Evolutionary conservation across 1,140 invertebrate genomes (phyloP), one percentile per base, ranked within the genome.

Genomic region (Papilio glaucus): DNA sequence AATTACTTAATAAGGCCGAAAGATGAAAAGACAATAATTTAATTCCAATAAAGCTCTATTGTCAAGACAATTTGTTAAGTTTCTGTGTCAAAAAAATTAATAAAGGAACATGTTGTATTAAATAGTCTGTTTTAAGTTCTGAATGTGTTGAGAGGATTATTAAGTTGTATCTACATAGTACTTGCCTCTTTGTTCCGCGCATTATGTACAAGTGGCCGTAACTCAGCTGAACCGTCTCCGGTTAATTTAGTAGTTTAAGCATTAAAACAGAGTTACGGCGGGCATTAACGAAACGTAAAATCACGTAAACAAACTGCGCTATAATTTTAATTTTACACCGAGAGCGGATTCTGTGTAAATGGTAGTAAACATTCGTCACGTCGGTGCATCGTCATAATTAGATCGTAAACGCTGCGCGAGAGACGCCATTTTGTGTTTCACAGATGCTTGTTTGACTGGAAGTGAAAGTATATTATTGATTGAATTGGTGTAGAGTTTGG

Each of bases 331-430:
- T 70, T 73, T 75, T 68, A 71, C 29, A 73, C 57, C 72, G 65
- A 74, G 71, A 72, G 65, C 71, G 41, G 65, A 37, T 72, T 72
- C 74, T 67, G 71, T 72, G 65, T 72, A 70, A 75, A 70, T 62
- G 77, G 74, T 62, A 72, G 77, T 77, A 77, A 81, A 76, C 73
- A 77, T 77, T 80, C 72, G 80, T 74, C 77, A 78, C 74, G 74
- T 67, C 72, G 77, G 75, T 79, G 80, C 78, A 84, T 78, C 80
- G 68, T 82, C 80, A 81, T 84, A 84, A 84, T 84, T 82, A 81
- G 80, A 78, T 84, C 82, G 80, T 82, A 81, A 82, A 82, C 71
- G 75, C 60, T 75, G 80, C 77, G 79, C 74, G 53, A 63, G 80
- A 73, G 78, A 70, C 76, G 80, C 78, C 82, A 84, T 84, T 77